phyloP scores from a whole-genome alignment of 30 jellyfish, hydroid and myxozoan genomes.

The Rhopilema esculentum region DNA sequence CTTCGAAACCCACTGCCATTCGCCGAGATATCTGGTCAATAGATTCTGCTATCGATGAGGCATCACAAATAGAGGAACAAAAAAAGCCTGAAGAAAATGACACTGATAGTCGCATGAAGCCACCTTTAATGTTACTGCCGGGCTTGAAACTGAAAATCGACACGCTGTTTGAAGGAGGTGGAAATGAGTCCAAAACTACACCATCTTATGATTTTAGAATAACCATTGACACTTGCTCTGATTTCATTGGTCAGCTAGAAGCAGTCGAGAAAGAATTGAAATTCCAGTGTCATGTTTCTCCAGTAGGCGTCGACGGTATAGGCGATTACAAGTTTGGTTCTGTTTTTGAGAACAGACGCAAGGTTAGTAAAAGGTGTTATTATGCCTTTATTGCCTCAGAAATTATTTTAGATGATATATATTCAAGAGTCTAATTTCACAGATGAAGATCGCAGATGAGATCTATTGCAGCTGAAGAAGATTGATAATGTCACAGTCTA shows the following conservation, averaged over 20 bases:
- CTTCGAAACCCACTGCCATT: conserved; percentile 15
- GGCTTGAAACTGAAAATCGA: conserved; percentile 40
- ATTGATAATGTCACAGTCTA: too few species aligned
- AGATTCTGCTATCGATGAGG: conserved; percentile 75
- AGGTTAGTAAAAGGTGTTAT: background rate
- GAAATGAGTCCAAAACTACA: conserved; percentile 22
- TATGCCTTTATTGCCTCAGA: too few species aligned
- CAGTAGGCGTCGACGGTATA: conserved; percentile 13
- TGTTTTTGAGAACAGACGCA: conserved; percentile 26
- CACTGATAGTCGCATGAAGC: conserved; percentile 27
- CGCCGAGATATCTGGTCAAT: conserved; percentile 65
- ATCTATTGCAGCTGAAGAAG: too few species aligned
- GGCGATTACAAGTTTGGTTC: conserved; percentile 54
- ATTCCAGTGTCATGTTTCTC: conserved; percentile 47
- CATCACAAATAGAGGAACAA: conserved; percentile 34
- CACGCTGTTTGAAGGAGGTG: conserved; percentile 45
- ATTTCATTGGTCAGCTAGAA: conserved; percentile 65
- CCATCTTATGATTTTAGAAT: conserved; percentile 23
- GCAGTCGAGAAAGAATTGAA: conserved; percentile 50
- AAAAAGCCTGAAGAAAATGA: conserved; percentile 12
- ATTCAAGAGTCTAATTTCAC: too few species aligned
- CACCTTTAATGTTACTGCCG: conserved; percentile 29
- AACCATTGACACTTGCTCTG: conserved; percentile 14
- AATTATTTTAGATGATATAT: too few species aligned
- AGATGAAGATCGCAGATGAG: too few species aligned